These are phyloP conservation scores for Sinotaia quadrata DNA, from an alignment of 2,888 invertebrate genomes.

Conservation along the genomic window DNA sequence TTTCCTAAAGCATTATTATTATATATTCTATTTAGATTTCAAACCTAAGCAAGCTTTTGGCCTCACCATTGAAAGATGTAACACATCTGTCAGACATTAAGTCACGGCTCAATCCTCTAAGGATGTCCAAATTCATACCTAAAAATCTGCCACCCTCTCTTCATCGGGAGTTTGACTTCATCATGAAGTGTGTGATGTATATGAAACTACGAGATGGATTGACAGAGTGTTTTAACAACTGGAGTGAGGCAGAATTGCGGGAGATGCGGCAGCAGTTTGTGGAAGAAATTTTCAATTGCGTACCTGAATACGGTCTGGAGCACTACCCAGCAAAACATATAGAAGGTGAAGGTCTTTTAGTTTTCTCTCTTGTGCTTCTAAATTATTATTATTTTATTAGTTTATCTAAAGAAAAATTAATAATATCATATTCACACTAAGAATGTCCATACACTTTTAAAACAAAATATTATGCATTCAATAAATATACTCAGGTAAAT, in stretches of 20 bases:
- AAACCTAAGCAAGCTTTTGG: not conserved
- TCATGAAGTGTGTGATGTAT: not conserved
- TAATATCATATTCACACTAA: no score
- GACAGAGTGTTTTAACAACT: not conserved
- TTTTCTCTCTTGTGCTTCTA: no score
- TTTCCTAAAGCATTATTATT: no score
- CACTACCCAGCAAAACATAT: not conserved
- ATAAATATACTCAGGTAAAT: no score
- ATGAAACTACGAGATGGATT: not conserved
- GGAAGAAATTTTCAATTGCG: not conserved
- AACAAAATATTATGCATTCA: no score
- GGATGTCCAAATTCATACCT: not conserved
- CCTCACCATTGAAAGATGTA: not conserved
- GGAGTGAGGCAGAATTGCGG: not conserved
- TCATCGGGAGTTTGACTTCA: not conserved
- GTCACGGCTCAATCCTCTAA: not conserved
- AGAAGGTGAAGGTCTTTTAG: no score
- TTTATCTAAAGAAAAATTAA: no score
- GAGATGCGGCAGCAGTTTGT: conserved; percentile 6
- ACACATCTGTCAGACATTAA: not conserved
- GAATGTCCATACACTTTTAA: no score
- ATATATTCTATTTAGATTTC: not conserved
- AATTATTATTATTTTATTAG: no score
- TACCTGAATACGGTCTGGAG: not conserved
- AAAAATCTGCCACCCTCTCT: not conserved